These are phyloP conservation scores for Perizoma affinitatum DNA, from an alignment of 2,888 invertebrate species.

Conservation along the genomic window DNA sequence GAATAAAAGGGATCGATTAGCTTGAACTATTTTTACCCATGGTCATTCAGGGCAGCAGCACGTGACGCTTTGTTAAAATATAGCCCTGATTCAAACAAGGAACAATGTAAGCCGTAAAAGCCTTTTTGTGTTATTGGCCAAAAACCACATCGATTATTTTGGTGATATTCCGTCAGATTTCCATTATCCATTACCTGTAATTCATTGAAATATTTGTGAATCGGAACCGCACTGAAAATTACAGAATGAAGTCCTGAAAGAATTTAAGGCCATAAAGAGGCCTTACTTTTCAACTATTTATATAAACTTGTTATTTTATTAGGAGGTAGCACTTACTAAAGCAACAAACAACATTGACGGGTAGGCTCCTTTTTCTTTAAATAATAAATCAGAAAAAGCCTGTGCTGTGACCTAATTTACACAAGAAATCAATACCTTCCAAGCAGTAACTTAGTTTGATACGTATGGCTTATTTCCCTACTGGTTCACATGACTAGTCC, in stretches of 20 bases:
- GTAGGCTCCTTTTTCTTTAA: conserved; percentile 43
- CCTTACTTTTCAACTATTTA: conserved; percentile 21
- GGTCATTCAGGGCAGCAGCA: conserved; percentile 56
- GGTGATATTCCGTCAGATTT: conserved; percentile 25
- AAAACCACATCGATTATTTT: conserved; percentile 42
- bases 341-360: conserved; percentile 35
- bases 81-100: conserved; percentile 31
- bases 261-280: conserved; percentile 1
- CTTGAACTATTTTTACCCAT: conserved; percentile 76
- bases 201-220: too few relatives aligned
- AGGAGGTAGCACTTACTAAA: conserved; percentile 31
- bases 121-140: conserved; percentile 35
- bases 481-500: conserved; percentile 8
- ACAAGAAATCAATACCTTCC: conserved; percentile 46
- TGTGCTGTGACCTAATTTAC: conserved; percentile 50
- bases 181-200: conserved; percentile 9
- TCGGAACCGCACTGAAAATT: neutral
- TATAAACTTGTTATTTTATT: conserved; percentile 31
- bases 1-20: conserved; percentile 79
- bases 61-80: conserved; percentile 36
- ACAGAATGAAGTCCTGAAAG: neutral
- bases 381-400: conserved; percentile 50
- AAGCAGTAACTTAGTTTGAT: conserved; percentile 32
- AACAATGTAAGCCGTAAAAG: conserved; percentile 36
- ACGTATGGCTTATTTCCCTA: conserved; percentile 23